Evolutionary conservation across 1,140 invertebrate genomes (phyloP), one percentile per base, ranked within the genome.

Genomic region (Papilio dardanus): DNA sequence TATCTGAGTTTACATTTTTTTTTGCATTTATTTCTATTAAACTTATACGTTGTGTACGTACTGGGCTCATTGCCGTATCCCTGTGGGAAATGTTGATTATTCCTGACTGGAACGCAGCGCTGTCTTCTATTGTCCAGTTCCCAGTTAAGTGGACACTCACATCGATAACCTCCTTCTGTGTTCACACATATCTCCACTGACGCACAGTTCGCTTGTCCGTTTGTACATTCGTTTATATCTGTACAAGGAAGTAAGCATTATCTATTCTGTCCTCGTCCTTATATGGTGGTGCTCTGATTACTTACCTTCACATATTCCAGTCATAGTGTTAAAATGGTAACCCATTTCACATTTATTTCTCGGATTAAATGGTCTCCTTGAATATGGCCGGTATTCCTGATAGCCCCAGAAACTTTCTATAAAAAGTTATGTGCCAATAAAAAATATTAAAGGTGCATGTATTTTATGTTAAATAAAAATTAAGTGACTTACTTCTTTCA

Each of bases 221-320:
- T 92, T 1, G 93, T 89, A 81, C 97, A 98, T 90, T 98, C 97
- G 85, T 98, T 94, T 69, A 98, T 95, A 94, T 98, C 97, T 98
- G 84, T n/a, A 88, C 93, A 82, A 50, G 21, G 58, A 14, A 21
- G 2, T 21, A 66, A 68, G 62, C 35, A 74, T 46, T n/a, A 46
- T 46, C 3, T 46, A n/a, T n/a, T n/a, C n/a, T n/a, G n/a, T n/a
- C n/a, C n/a, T n/a, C n/a, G n/a, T n/a, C n/a, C n/a, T n/a, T n/a
- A n/a, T n/a, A n/a, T n/a, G n/a, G n/a, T n/a, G n/a, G n/a, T n/a
- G n/a, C n/a, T n/a, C n/a, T 19, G 75, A 77, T 42, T 24, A 74
- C 71, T 79, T 87, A 94, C 94, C 94, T 89, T 94, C 91, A 81
- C 94, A 95, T 74, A 85, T 79, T 58, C 93, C 91, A 31, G 86